Evolutionary conservation across 2,888 invertebrate genomes (phyloP).

Genomic region (Macaria notata): DNA sequence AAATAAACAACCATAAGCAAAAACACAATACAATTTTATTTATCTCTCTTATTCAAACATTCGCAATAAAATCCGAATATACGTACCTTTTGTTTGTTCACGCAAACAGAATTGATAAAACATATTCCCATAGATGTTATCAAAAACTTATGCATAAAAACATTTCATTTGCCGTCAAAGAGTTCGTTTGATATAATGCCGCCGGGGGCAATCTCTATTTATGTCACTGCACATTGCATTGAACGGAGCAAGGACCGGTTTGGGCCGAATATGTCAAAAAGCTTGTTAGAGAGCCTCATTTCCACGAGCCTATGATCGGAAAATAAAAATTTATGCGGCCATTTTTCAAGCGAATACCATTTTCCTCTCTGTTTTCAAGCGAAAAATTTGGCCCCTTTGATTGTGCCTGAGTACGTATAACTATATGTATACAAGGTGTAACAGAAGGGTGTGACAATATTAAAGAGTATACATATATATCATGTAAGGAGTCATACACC

Average conservation of each 20-base stretch:
- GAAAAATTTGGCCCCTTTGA: too few species aligned
- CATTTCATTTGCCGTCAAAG: constrained; percentile 27
- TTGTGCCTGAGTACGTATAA: too few species aligned
- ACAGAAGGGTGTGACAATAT: too few species aligned
- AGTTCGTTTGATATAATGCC: constrained; percentile 19
- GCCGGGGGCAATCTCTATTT: constrained; percentile 11
- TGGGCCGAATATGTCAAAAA: background rate
- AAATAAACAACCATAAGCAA: too few species aligned
- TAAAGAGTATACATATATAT: too few species aligned
- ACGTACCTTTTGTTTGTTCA: constrained; percentile 3
- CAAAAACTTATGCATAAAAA: constrained; percentile 32
- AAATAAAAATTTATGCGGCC: background rate
- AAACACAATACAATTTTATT: too few species aligned
- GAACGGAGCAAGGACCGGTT: constrained; percentile 1
- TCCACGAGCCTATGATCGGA: background rate
- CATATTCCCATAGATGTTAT: constrained; percentile 20
- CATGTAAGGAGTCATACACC: too few species aligned
- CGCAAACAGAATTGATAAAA: constrained; percentile 14
- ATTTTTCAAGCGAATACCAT: too few species aligned
- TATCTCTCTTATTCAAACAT: too few species aligned
- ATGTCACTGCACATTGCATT: constrained; percentile 11
- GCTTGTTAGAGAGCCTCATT: background rate
- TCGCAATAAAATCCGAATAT: too few species aligned
- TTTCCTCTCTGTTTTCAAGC: too few species aligned
- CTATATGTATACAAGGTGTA: too few species aligned